A percentile compares a stretch with the other conserved stretches of the same genome.
Conservation (phyloP, 2,888 invertebrate genomes). For the Heteromurus nitidus region DNA sequence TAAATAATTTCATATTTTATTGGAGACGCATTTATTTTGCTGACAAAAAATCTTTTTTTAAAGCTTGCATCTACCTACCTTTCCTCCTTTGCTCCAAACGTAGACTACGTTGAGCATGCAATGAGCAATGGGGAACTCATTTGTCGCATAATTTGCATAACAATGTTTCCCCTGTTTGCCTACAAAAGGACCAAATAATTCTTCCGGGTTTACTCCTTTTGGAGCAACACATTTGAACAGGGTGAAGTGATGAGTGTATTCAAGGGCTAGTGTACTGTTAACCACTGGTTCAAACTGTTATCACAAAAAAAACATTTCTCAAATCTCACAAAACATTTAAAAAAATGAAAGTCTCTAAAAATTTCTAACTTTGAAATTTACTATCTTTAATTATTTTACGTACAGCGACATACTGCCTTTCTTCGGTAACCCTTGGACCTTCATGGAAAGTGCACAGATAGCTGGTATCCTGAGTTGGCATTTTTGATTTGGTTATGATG, state of each 20-base stretch:
- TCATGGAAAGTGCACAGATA: no score
- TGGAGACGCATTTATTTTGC: slow-evolving; percentile 52
- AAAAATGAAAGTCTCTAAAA: no score
- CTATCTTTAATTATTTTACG: no score
- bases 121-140: neutral
- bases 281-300: slow-evolving; percentile 41
- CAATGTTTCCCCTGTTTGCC: slow-evolving; percentile 11
- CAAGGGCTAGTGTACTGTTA: neutral
- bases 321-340: no score
- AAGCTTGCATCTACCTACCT: slow-evolving; percentile 51
- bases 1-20: neutral
- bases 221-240: slow-evolving; percentile 34
- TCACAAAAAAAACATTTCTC: no score
- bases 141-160: neutral
- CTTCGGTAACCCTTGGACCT: no score
- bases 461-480: no score
- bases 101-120: slow-evolving; percentile 27
- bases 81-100: slow-evolving; percentile 57
- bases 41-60: slow-evolving; percentile 34
- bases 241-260: slow-evolving; percentile 45
- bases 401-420: no score
- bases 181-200: slow-evolving; percentile 28
- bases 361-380: no score
- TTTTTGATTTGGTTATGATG: no score
- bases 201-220: slow-evolving; percentile 21